Conservation (phyloP, 2,888 invertebrate genomes). For the Melolontha melolontha region DNA sequence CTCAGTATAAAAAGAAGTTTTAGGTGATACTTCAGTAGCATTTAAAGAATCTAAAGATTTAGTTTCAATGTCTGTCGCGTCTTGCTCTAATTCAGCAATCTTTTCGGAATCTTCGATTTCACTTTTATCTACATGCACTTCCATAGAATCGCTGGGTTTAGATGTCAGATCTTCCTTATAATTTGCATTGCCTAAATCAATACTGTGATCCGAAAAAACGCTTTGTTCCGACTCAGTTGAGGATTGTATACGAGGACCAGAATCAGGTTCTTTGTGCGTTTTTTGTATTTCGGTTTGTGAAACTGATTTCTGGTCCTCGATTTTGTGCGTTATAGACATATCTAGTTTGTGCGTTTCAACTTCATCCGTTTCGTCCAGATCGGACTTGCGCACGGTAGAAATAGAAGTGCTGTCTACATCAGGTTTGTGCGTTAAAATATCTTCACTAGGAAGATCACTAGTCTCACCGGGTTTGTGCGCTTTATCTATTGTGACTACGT, state of each 20-base stretch:
- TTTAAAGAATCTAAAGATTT: constrained; percentile 59
- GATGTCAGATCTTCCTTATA: constrained; percentile 53
- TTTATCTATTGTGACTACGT: constrained; percentile 34
- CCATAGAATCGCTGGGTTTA: constrained; percentile 65
- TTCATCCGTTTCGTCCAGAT: constrained; percentile 47
- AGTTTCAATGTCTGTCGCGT: constrained; percentile 60
- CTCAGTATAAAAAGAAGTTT: constrained; percentile 51
- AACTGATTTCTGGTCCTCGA: constrained; percentile 51
- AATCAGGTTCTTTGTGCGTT: constrained; percentile 57
- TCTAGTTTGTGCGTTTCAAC: constrained; percentile 51
- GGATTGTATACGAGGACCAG: constrained; percentile 52
- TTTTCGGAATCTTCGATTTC: constrained; percentile 68
- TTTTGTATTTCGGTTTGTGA: constrained; percentile 47
- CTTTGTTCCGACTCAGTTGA: constrained; percentile 60
- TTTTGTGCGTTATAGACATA: constrained; percentile 46
- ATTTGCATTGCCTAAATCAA: constrained; percentile 42
- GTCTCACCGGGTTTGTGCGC: constrained; percentile 42
- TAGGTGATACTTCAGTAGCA: constrained; percentile 54
- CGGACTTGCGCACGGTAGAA: constrained; percentile 11
- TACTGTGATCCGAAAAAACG: constrained; percentile 54
- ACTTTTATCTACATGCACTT: constrained; percentile 68
- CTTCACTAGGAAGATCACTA: constrained; percentile 41
- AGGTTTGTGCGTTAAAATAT: constrained; percentile 51
- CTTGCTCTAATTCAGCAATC: constrained; percentile 64
- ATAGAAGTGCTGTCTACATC: constrained; percentile 34